A percentile compares a stretch with the other conserved stretches of the same genome.
phyloP scores from a whole-genome alignment of 2,113 vertebrate species.

The Baryphthengus martii region DNA sequence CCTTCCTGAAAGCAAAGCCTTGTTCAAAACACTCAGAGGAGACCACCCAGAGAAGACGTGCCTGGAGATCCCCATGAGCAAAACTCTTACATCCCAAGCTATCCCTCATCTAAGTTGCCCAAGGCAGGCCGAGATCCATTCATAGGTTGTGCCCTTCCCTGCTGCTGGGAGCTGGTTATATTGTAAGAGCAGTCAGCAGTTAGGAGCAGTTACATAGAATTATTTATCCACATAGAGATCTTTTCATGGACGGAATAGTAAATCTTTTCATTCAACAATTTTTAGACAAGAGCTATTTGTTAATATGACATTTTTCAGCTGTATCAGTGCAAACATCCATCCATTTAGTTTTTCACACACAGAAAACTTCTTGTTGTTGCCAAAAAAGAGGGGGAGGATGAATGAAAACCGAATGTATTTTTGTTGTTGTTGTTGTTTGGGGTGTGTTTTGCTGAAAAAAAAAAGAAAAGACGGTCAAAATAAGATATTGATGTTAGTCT shows the following conservation, averaged over 20 bases:
- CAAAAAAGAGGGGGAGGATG: neutral
- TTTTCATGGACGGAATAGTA: constrained; percentile 44
- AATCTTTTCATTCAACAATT: constrained; percentile 54
- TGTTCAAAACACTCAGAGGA: neutral
- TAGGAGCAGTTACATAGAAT: constrained; percentile 15
- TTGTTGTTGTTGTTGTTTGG: neutral
- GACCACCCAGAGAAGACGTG: constrained; percentile 7
- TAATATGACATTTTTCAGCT: constrained; percentile 44
- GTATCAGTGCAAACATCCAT: constrained; percentile 41
- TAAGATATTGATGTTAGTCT: neutral
- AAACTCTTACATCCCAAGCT: neutral
- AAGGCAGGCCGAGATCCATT: constrained; percentile 20
- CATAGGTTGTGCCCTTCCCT: constrained; percentile 31
- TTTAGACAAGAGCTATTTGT: constrained; percentile 55
- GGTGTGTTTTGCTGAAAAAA: neutral
- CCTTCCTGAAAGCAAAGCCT: constrained; percentile 13
- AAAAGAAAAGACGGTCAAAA: neutral
- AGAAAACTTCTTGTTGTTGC: constrained; percentile 5
- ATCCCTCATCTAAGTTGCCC: constrained; percentile 26
- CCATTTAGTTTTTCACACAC: constrained; percentile 1
- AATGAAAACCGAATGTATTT: neutral
- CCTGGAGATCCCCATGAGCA: neutral
- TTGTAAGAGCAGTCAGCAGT: constrained; percentile 38
- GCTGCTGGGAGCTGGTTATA: neutral
- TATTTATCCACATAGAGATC: constrained; percentile 48